These are phyloP conservation scores for Tupiocoris notatus DNA, from an alignment of 2,888 invertebrate genomes.

Conservation along the genomic window DNA sequence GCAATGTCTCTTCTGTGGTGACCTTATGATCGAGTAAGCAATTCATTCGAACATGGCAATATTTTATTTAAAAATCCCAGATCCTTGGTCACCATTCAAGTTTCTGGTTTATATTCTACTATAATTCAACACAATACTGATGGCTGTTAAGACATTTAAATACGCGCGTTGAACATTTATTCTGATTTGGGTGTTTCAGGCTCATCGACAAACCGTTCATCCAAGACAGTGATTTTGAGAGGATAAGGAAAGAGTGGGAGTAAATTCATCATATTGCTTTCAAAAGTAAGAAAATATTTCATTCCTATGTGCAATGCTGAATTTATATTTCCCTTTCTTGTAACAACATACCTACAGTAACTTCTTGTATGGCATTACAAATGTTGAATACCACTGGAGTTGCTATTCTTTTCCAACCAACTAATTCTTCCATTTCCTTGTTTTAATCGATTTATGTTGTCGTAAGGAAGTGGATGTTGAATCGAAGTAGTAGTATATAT, in stretches of 20 bases:
- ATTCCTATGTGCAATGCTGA: neutral
- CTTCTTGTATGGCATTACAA: no score
- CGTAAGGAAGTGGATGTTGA: no score
- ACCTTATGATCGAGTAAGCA: conserved; percentile 77
- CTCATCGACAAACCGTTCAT: conserved; percentile 88
- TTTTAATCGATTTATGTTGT: no score
- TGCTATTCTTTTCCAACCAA: no score
- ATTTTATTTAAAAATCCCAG: no score
- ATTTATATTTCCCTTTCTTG: neutral
- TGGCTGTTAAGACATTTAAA: neutral
- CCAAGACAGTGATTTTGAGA: conserved; percentile 76
- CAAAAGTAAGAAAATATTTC: neutral
- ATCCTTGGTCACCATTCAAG: no score
- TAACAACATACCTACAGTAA: no score
- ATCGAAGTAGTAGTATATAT: no score
- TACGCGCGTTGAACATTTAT: neutral
- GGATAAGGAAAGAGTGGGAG: conserved; percentile 82
- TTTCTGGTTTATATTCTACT: neutral
- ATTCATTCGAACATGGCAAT: no score
- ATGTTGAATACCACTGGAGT: no score
- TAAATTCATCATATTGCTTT: conserved; percentile 55
- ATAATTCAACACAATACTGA: neutral
- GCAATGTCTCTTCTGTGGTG: conserved; percentile 92
- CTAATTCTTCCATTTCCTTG: no score
- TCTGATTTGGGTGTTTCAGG: conserved; percentile 55